A percentile compares a stretch with the other conserved stretches of the same genome.
Conservation (phyloP, 2,888 invertebrate genomes). For the Acheta domesticus region DNA sequence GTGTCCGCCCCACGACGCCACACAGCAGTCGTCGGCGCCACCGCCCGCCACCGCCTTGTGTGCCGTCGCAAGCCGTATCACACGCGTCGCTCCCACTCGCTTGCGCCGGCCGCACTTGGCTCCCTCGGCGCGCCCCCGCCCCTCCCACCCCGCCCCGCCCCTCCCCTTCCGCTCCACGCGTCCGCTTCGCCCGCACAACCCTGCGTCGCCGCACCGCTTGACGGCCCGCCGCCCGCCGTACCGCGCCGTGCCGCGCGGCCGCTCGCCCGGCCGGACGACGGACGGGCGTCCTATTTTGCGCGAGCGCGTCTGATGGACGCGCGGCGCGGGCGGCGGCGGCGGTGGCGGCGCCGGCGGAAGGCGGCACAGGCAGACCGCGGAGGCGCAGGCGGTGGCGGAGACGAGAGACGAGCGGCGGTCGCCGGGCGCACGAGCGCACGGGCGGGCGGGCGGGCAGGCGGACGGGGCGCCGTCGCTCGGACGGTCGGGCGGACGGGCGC, state of each 20-base stretch:
- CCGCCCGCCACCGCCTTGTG: no score
- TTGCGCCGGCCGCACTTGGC: no score
- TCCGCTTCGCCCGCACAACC: no score
- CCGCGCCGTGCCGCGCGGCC: background rate
- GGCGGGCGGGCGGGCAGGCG: background rate
- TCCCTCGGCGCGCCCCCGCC: no score
- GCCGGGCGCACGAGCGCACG: background rate
- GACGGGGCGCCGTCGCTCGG: background rate
- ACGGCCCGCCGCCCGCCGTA: background rate
- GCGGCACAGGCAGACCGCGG: background rate
- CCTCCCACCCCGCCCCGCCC: no score
- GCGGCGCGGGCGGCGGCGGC: background rate
- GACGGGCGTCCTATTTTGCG: background rate
- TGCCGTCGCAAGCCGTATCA: no score
- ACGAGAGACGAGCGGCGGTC: background rate
- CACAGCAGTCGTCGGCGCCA: no score
- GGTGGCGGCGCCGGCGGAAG: background rate
- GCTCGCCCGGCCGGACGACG: background rate
- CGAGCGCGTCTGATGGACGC: conserved; percentile 1
- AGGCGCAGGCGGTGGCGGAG: background rate
- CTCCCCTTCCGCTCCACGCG: no score
- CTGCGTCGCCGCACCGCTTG: no score
- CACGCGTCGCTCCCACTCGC: no score
- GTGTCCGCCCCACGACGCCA: no score
- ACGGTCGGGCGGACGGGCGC: background rate